Base-by-base conservation (phyloP, 2,797 vertebrate genomes). In the Sebastes itinus region DNA sequence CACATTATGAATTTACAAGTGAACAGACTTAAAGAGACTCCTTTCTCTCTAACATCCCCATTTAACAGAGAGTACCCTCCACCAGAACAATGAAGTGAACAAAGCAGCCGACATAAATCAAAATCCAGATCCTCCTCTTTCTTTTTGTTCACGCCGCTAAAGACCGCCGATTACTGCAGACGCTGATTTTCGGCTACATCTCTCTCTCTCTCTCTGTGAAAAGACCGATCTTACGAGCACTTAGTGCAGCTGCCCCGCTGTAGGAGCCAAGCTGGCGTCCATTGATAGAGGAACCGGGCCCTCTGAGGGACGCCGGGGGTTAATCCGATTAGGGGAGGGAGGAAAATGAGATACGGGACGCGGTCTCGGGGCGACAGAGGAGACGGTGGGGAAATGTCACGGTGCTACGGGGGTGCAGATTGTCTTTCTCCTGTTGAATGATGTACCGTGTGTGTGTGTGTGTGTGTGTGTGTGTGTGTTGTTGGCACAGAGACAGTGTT, bases 251-350 rank as follows among this genome's bases (percentile, higher is more conserved):
- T 72, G 79, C 79, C 70, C 68, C 6, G 76, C 80, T 82, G 9
- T 2, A 58, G 90, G 64, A 87, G 72, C 72, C 80, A n/a, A 80
- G 87, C 90, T 87, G 92, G 62, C 70, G 12, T 58, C 46, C 69
- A 81, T 64, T 77, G 90, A 91, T 74, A 42, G 83, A 76, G 84
- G 42, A 75, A 28, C 79, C 1, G 66, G 82, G 68, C 55, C 73
- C 70, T 2, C 64, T 1, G 64, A 59, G 78, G 75, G 72, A 38
- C 6, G 28, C 49, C 3, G 18, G 56, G 78, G 84, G 87, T 77
- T 93, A 89, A 94, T 89, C 91, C 78, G 79, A 92, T 92, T 87
- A 91, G 86, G 79, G 79, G 81, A 77, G 75, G 73, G 61, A 78
- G 62, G 78, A 82, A 81, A 87, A 92, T 83, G 71, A 89, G 90